phyloP scores from a whole-genome alignment of 2,113 vertebrate genomes.

The Chionomys nivalis region DNA sequence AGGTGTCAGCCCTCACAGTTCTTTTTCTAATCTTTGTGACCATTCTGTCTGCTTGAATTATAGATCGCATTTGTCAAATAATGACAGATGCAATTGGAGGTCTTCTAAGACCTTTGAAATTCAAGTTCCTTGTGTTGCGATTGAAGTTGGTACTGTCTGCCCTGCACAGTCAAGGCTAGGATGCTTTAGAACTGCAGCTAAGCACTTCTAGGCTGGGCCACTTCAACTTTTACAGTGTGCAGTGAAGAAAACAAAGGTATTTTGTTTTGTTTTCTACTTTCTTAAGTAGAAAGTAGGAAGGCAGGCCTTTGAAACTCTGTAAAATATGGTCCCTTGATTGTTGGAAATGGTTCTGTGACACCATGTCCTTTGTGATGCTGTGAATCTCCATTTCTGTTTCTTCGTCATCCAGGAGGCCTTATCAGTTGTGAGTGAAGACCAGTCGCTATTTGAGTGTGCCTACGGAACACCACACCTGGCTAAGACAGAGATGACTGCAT shows the following conservation, averaged over 20 bases:
- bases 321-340: rapidly evolving
- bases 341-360: neutral
- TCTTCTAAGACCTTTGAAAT: slow-evolving; percentile 79
- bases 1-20: slow-evolving; percentile 38
- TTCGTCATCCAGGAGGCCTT: slow-evolving; percentile 88
- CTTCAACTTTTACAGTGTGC: neutral
- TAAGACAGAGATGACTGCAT: slow-evolving; percentile 93
- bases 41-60: slow-evolving; percentile 63
- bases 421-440: slow-evolving; percentile 94
- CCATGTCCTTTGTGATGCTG: neutral
- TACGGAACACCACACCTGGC: slow-evolving; percentile 90
- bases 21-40: slow-evolving; percentile 52
- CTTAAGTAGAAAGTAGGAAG: neutral
- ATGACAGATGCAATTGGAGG: slow-evolving; percentile 71
- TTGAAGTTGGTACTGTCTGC: slow-evolving; percentile 62
- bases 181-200: neutral
- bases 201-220: neutral
- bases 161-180: neutral
- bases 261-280: neutral
- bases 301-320: rapidly evolving
- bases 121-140: slow-evolving; percentile 69
- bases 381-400: slow-evolving; percentile 49
- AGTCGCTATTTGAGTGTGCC: slow-evolving; percentile 92
- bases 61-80: slow-evolving; percentile 75
- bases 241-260: neutral